These are phyloP conservation scores for Hirudinaria manillensis DNA, from an alignment of 2,888 invertebrate genomes.

Conservation along the genomic window DNA sequence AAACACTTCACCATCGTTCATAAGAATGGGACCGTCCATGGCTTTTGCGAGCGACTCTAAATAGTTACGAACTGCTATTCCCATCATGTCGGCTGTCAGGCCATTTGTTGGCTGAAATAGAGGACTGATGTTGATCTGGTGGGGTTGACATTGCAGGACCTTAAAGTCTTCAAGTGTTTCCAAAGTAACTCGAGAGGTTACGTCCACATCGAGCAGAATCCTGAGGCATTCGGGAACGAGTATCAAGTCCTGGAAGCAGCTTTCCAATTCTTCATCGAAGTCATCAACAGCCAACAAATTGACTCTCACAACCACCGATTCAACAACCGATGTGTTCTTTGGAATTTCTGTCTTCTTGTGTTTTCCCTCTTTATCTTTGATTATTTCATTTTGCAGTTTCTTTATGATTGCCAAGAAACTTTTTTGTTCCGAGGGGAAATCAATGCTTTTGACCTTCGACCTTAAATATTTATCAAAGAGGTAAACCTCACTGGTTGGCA, in stretches of 20 bases:
- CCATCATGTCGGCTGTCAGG: conserved; percentile 2
- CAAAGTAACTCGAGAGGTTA: neutral
- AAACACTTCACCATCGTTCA: conserved; percentile 6
- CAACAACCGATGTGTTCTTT: neutral
- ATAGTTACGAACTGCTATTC: conserved; percentile 6
- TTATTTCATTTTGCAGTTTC: neutral
- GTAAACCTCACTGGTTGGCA: conserved; percentile 3
- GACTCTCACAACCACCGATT: conserved; percentile 1
- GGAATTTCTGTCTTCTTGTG: neutral
- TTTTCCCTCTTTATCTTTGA: neutral
- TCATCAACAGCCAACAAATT: neutral
- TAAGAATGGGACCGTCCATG: neutral
- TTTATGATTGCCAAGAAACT: neutral
- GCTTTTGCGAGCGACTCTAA: neutral
- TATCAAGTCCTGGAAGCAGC: conserved; percentile 11
- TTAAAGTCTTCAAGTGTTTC: neutral
- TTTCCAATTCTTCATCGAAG: conserved; percentile 1
- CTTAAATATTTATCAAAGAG: neutral
- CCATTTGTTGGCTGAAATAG: neutral
- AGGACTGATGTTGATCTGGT: neutral
- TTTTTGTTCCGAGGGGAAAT: neutral
- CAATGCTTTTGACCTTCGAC: neutral
- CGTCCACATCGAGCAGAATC: neutral
- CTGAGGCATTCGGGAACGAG: conserved; percentile 6
- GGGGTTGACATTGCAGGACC: neutral